Base-by-base conservation (phyloP, 1,140 invertebrate genomes). In the Zaprionus taronus region DNA sequence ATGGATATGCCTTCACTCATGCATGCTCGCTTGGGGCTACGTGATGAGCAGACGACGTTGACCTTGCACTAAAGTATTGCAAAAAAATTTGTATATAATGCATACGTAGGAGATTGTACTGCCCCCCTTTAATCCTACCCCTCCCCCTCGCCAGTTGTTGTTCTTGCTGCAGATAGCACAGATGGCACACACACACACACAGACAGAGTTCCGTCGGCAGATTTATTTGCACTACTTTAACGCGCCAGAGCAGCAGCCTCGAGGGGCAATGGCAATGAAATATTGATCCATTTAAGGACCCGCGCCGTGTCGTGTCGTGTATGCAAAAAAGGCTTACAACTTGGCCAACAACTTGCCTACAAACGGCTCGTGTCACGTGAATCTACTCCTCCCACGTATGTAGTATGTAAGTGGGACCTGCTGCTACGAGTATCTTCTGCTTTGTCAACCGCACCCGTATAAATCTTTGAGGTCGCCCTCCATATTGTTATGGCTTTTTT, bases 241-340 rank as follows among this genome's bases (percentile, higher is more conserved):
- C 73, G 47, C 65, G 44, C 38, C 38, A 28, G 26, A 28, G 4
- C 47, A 51, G 47, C 20, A 51, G 22, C 47, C 20, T 24, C 12
- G 31, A 36, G 24, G 47, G 28, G 44, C 9, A 17, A 55, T 81
- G 26, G 38, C 38, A 60, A 79, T 89, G 68, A 89, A 83, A 81
- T 87, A 87, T 87, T 89, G 83, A 87, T 87, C 78, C 78, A 65
- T 75, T 81, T 71, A 72, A 58, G 73, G 72, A n/a, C 55, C 58
- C 58, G 36, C 31, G 22, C 55, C 41, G 36, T 64, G 44, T 22
- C 41, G 36, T 64, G 44, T 22, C n/a, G 56, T 17, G 5, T 36
- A 65, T 63, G 69, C 63, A 77, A 79, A 79, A 77, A 72, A 56
- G 72, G 62, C 67, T 76, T 66, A 72, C 72, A 79, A 63, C 77